Evolutionary conservation across 2,797 vertebrate genomes (phyloP).

Genomic region (Apogon talboti): DNA sequence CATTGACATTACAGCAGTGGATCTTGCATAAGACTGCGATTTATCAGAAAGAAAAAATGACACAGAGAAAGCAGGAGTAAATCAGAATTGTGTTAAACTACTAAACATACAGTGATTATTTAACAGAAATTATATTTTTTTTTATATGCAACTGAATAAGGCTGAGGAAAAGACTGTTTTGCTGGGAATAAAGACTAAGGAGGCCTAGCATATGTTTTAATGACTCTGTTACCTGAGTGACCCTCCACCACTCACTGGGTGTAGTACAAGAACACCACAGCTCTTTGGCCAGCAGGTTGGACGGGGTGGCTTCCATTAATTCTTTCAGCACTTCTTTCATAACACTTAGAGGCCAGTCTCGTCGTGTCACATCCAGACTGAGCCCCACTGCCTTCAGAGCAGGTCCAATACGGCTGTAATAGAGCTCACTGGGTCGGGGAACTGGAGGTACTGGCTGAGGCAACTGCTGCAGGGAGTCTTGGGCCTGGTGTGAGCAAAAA

Average conservation of each 20-base stretch:
- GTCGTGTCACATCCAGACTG: conserved; percentile 92
- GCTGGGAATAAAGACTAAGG: no score
- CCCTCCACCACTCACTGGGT: conserved; percentile 98
- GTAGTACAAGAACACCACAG: conserved; percentile 99
- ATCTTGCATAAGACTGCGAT: conserved; percentile 93
- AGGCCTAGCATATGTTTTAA: no score
- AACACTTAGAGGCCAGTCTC: conserved; percentile 96
- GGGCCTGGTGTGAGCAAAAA: conserved; percentile 78
- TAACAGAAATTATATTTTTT: no score
- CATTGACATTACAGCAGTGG: conserved; percentile 99
- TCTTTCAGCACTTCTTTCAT: conserved; percentile 97
- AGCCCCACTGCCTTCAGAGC: conserved; percentile 94
- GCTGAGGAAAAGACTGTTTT: no score
- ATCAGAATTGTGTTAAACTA: not conserved
- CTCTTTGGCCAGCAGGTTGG: conserved; percentile 97
- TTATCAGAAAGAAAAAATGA: not conserved
- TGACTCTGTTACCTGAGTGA: conserved; percentile 89
- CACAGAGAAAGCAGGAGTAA: not conserved
- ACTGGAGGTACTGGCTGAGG: conserved; percentile 93
- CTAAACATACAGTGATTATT: no score
- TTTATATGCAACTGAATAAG: no score
- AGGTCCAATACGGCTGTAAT: conserved; percentile 97
- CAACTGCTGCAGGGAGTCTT: conserved; percentile 93
- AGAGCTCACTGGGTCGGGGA: conserved; percentile 96
- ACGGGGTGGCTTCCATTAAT: conserved; percentile 95